phyloP scores from a whole-genome alignment of 1,140 invertebrate species.

The Zaprionus camerounensis region DNA sequence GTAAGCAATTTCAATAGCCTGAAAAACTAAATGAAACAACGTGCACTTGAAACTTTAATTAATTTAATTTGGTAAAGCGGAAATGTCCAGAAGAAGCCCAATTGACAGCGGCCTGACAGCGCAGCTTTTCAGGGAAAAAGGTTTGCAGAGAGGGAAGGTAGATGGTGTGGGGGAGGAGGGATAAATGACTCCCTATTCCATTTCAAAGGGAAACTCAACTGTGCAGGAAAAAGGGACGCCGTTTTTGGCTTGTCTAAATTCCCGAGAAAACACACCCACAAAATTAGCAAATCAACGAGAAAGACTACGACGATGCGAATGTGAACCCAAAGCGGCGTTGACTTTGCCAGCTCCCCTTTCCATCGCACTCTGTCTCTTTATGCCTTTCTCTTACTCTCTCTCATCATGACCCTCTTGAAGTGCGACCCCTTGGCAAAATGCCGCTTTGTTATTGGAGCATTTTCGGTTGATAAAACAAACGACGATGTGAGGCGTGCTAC shows the following conservation, averaged over 20 bases:
- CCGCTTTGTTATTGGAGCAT: constrained; percentile 47
- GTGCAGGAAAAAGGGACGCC: background rate
- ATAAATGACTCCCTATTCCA: constrained; percentile 3
- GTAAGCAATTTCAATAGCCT: background rate
- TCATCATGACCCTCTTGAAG: constrained; percentile 11
- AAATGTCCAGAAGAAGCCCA: constrained; percentile 18
- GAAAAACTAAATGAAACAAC: background rate
- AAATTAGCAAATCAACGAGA: constrained; percentile 49
- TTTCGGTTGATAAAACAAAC: constrained; percentile 54
- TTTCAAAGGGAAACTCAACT: constrained; percentile 42
- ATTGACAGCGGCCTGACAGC: constrained; percentile 22
- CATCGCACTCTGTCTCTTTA: background rate
- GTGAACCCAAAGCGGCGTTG: constrained; percentile 27
- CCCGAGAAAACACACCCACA: constrained; percentile 47
- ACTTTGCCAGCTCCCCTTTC: background rate
- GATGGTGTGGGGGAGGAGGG: background rate
- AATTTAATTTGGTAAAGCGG: constrained; percentile 37
- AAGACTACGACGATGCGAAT: constrained; percentile 23
- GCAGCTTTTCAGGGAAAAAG: background rate
- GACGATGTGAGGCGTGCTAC: constrained; percentile 27
- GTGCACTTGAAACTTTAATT: constrained; percentile 42
- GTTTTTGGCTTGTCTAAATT: constrained; percentile 34
- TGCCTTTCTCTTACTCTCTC: background rate
- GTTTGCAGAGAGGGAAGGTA: background rate
- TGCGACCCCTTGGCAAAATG: constrained; percentile 21